A percentile compares a stretch with the other conserved stretches of the same genome.
phyloP scores from a whole-genome alignment of 2,113 vertebrate species.

The Lasiurus cinereus region DNA sequence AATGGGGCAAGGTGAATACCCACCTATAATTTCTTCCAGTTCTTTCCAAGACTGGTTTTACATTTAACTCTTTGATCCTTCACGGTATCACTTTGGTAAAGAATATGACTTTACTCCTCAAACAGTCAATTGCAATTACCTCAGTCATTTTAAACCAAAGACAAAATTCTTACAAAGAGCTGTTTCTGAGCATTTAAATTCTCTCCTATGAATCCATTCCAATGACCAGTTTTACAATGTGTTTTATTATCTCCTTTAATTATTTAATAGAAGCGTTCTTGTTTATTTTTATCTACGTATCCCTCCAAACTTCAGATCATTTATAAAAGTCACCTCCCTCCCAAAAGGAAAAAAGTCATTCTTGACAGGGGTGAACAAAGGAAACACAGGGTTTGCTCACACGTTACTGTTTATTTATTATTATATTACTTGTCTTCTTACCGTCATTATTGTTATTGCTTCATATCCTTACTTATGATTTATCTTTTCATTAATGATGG shows the following conservation, averaged over 20 bases:
- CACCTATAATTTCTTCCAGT: neutral
- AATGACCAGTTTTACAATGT: neutral
- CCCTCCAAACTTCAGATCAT: neutral
- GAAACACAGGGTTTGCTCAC: neutral
- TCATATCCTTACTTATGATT: neutral
- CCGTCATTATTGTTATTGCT: neutral
- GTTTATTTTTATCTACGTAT: neutral
- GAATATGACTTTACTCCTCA: neutral
- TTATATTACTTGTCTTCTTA: neutral
- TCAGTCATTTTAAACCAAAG: neutral
- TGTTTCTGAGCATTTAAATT: neutral
- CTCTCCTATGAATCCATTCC: neutral
- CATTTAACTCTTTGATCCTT: slow-evolving; percentile 14
- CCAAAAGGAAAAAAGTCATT: neutral
- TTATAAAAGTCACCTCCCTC: neutral
- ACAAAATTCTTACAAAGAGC: neutral
- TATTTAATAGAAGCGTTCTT: neutral
- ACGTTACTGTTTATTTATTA: neutral
- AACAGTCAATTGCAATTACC: neutral
- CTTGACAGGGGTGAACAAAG: neutral
- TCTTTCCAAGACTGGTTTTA: neutral
- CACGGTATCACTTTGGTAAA: neutral
- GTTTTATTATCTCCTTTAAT: neutral
- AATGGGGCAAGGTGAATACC: neutral
- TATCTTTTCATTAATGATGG: neutral